Percentiles rank a stretch among this genome's conserved stretches.
Conservation (phyloP, 2,113 vertebrate genomes). For the Gobius niger region DNA sequence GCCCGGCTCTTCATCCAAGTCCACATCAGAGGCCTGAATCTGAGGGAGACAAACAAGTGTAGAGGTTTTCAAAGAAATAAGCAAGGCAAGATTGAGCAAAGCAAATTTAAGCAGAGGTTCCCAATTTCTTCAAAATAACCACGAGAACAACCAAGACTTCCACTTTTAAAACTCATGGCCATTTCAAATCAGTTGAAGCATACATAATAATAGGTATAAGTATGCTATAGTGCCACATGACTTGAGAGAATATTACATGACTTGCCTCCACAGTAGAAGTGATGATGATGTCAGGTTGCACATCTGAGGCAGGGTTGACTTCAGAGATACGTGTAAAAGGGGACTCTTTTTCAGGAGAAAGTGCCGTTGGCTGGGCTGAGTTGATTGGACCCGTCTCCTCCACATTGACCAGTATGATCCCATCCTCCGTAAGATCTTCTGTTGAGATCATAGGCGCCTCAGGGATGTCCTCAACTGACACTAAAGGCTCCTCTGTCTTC, state of each 20-base stretch:
- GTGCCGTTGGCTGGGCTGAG: conserved; percentile 42
- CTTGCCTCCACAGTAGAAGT: conserved; percentile 58
- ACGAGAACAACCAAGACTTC: too few relatives aligned
- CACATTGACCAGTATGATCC: conserved; percentile 59
- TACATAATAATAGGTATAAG: too few relatives aligned
- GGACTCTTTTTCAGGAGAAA: conserved; percentile 64
- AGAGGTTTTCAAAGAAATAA: neutral
- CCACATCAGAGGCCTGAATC: conserved; percentile 43
- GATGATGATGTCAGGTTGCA: conserved; percentile 28
- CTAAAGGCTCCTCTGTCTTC: conserved; percentile 15
- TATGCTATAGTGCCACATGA: neutral
- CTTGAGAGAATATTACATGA: neutral
- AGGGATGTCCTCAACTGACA: conserved; percentile 20
- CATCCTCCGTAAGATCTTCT: conserved; percentile 59
- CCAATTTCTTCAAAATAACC: too few relatives aligned
- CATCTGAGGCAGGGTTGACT: conserved; percentile 14
- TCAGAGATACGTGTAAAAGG: conserved; percentile 60
- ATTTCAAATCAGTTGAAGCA: too few relatives aligned
- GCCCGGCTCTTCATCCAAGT: conserved; percentile 40
- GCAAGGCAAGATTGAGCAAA: neutral
- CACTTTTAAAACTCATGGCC: too few relatives aligned
- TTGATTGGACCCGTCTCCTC: conserved; percentile 19
- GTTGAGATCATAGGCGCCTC: conserved; percentile 43
- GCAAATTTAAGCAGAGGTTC: too few relatives aligned
- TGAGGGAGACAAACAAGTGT: conserved; percentile 6